Evolutionary conservation across 2,888 invertebrate species (phyloP), one percentile per base, ranked within the genome.

Genomic region (Pelosia muscerda): DNA sequence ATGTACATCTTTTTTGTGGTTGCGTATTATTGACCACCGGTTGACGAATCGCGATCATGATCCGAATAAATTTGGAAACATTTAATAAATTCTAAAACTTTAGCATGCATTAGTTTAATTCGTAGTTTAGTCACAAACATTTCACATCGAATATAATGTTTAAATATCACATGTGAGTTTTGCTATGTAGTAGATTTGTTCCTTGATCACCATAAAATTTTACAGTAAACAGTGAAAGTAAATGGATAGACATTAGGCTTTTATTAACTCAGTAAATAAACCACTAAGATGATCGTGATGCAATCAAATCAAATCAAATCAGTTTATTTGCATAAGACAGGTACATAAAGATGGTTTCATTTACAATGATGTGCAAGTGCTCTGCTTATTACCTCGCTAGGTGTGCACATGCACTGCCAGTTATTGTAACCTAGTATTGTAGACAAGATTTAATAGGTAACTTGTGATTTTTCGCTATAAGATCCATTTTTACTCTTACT

Each of bases 1-100:
- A 55, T 26, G 0, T 13, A 15, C 13, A 26, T 60, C 55, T 55
- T 55, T 66, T 66, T 55, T 61, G 66, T 61, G 6, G 15, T 34
- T 54, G 31, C 15, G 26, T 19, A 31, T 49, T 25, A 38, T 42
- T 60, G 3, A 49, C 19, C 49, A 23, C 5, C 61, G 42, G 4
- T 61, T 49, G 49, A 26, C 23, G 3, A 31, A 42, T n/a, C n/a
- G n/a, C 13, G 61, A 25, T 59, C 59, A 59, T 59, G 49, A n/a
- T 49, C 49, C 49, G 49, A 49, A 38, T 38, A 38, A 38, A 38
- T n/a, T 49, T 49, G 49, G 49, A n/a, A n/a, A 9, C n/a, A 49
- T 49, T 49, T 49, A 49, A n/a, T n/a, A 49, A 49, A n/a, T 49
- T 49, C 5, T 1, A 9, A n/a, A n/a, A 49, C 49, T 19, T 49